A percentile compares a stretch with the other conserved stretches of the same genome.
Conservation (phyloP, 1,140 invertebrate genomes). For the Drosophila pseudoobscura region DNA sequence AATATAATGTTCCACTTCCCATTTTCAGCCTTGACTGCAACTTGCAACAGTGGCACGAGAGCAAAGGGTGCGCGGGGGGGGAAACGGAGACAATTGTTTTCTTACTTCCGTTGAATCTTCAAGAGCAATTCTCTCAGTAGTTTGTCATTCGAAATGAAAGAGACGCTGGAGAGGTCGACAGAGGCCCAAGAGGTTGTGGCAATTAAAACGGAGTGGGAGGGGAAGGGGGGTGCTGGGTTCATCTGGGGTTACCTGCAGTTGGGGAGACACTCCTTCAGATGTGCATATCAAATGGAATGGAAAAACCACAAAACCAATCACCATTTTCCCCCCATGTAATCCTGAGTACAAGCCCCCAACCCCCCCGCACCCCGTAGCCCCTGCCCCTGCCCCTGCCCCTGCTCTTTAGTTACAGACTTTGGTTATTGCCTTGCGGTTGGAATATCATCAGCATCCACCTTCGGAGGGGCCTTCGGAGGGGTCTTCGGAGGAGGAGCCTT, state of each 20-base stretch:
- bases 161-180: constrained; percentile 27
- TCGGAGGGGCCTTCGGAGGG: too few species aligned
- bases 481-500: constrained; percentile 17
- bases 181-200: constrained; percentile 35
- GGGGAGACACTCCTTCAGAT: too few species aligned
- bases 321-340: not conserved
- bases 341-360: too few species aligned
- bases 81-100: constrained; percentile 49
- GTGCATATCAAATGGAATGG: too few species aligned
- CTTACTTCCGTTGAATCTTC: constrained; percentile 44
- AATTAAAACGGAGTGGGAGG: constrained; percentile 36
- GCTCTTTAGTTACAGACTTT: constrained; percentile 44
- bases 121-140: constrained; percentile 54
- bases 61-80: not conserved
- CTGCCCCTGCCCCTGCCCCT: too few species aligned
- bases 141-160: constrained; percentile 32
- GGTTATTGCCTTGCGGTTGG: constrained; percentile 43
- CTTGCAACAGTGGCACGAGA: constrained; percentile 28
- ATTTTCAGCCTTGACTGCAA: constrained; percentile 62
- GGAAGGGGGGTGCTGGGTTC: not conserved
- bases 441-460: constrained; percentile 21
- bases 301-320: not conserved
- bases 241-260: too few species aligned
- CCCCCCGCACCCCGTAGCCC: too few species aligned
- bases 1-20: constrained; percentile 55